Conservation (phyloP, 2,113 vertebrate species). For the Tachysurus fulvidraco region DNA sequence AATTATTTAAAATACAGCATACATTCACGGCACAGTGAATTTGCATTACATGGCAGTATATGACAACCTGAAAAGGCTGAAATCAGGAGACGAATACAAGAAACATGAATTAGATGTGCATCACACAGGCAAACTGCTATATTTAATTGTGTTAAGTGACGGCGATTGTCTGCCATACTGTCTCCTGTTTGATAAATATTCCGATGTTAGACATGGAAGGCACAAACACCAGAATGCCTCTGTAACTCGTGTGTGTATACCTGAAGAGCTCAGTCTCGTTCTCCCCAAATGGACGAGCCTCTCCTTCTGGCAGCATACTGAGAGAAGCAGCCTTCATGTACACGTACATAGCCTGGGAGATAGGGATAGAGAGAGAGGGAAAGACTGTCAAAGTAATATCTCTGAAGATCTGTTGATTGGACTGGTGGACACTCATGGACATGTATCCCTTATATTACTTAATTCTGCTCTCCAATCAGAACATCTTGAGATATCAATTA, state of each 20-base stretch:
- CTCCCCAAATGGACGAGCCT: conserved; percentile 77
- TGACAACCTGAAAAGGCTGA: neutral
- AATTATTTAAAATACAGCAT: neutral
- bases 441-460: neutral
- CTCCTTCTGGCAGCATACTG: conserved; percentile 76
- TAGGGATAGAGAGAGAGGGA: neutral
- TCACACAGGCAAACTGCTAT: neutral
- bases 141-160: neutral
- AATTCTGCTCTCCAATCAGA: neutral
- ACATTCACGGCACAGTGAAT: neutral
- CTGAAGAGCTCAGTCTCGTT: conserved; percentile 78
- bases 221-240: neutral
- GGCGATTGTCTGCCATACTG: neutral
- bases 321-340: conserved; percentile 85
- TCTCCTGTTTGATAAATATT: neutral
- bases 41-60: neutral
- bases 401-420: neutral
- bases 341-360: conserved; percentile 78
- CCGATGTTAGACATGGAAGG: neutral
- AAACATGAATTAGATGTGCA: neutral
- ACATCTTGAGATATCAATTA: neutral
- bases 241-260: conserved; percentile 53
- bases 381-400: no score
- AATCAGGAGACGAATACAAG: neutral
- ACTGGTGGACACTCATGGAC: neutral